These are phyloP conservation scores for Tetramorium simillimum DNA, from an alignment of 1,140 invertebrate species.

Conservation along the genomic window DNA sequence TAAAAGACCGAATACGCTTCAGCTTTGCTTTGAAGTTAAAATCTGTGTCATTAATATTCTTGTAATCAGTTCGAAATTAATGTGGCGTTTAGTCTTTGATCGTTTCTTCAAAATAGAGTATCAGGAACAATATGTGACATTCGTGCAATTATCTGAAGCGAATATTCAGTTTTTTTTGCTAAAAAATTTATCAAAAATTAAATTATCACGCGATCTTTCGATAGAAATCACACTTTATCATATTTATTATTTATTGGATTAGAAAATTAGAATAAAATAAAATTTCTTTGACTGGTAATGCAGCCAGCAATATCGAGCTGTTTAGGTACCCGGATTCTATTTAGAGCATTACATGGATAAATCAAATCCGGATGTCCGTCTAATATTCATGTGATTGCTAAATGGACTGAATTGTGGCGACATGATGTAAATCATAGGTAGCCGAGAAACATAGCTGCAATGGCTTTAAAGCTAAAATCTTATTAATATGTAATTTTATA, in stretches of 20 bases:
- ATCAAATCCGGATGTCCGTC: constrained; percentile 44
- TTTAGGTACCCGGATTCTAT: constrained; percentile 7
- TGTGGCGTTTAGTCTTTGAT: neutral
- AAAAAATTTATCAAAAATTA: neutral
- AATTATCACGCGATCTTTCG: neutral
- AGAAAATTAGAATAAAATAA: neutral
- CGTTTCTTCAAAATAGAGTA: neutral
- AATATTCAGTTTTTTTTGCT: neutral
- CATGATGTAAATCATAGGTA: constrained; percentile 30
- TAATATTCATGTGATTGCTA: constrained; percentile 40
- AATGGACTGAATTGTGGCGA: constrained; percentile 33
- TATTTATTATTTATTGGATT: neutral
- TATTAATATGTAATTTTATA: neutral
- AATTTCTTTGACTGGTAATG: neutral
- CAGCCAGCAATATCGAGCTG: constrained; percentile 13
- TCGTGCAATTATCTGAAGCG: neutral
- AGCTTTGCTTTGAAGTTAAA: neutral
- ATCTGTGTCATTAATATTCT: constrained; percentile 9
- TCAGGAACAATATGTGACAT: neutral
- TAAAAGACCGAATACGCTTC: neutral
- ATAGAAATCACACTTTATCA: neutral
- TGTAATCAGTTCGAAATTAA: neutral
- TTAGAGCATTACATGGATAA: constrained; percentile 9
- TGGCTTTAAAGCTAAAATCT: neutral
- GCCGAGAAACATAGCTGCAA: neutral